Conservation (phyloP, 2,113 vertebrate species). For the Rutilus rutilus region DNA sequence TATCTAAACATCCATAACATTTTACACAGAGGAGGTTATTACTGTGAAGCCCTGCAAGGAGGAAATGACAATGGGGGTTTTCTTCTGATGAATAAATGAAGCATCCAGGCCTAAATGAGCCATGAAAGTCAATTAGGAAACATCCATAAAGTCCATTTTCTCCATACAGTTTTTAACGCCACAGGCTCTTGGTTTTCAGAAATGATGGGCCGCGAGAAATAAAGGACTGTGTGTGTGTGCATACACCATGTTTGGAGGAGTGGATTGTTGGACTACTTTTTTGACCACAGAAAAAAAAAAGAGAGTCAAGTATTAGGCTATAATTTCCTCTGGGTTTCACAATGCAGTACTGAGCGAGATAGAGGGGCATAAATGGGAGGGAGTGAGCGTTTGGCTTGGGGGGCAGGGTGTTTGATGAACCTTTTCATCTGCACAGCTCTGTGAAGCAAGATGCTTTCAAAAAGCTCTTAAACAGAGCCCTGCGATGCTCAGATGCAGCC, state of each 20-base stretch:
- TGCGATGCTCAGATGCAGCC: slow-evolving; percentile 50
- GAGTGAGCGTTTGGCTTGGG: slow-evolving; percentile 27
- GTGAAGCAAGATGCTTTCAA: slow-evolving; percentile 46
- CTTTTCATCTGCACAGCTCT: slow-evolving; percentile 50
- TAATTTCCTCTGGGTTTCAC: slow-evolving; percentile 47
- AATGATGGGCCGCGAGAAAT: neutral
- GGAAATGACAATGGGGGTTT: slow-evolving; percentile 20
- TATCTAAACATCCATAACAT: slow-evolving; percentile 27
- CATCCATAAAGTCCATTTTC: slow-evolving; percentile 54
- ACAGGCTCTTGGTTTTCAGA: slow-evolving; percentile 37
- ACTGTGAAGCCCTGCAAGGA: neutral
- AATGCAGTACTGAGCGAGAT: slow-evolving; percentile 23
- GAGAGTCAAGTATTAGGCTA: slow-evolving; percentile 23
- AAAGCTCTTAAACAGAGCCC: slow-evolving; percentile 52
- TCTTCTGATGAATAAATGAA: slow-evolving; percentile 45
- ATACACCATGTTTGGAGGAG: slow-evolving; percentile 37
- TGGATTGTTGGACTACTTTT: slow-evolving; percentile 45
- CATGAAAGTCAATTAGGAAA: slow-evolving; percentile 67
- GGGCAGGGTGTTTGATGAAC: slow-evolving; percentile 45
- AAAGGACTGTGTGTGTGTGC: slow-evolving; percentile 16
- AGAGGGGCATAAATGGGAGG: neutral
- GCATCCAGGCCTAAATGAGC: slow-evolving; percentile 51
- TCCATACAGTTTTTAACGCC: slow-evolving; percentile 10
- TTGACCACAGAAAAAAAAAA: slow-evolving; percentile 11
- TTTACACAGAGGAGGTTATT: slow-evolving; percentile 35